Base-by-base conservation (phyloP, 2,797 vertebrate species). In the Valencia hispanica region DNA sequence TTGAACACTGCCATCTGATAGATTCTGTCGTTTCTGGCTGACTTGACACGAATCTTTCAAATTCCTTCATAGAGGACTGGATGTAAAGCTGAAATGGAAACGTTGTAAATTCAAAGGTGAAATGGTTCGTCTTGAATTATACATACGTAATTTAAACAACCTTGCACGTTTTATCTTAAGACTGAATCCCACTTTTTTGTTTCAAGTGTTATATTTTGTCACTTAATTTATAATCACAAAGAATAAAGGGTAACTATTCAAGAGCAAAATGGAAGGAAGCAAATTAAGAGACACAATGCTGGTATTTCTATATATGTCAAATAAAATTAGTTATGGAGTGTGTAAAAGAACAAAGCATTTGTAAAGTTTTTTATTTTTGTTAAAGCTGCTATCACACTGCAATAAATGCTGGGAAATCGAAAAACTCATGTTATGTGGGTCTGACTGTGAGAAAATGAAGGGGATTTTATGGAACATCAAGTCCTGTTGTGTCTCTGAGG, bases 1-100 rank as follows among this genome's bases (percentile, higher is more conserved):
- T 84, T 79, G 79, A 79, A 81, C 69, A 30, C 36, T 80, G 75
- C 81, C 79, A 73, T 32, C 11, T 70, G 82, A 65, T 74, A 45
- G 39, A 51, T 27, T 78, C 76, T 72, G 63, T 27, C 10, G 5
- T 59, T 84, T 74, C 41, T 39, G 71, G 36, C 73, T 3, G 47
- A 34, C 5, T n/a, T 84, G 78, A 84, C 75, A 76, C 74, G 74
- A 85, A 82, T 84, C 68, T 82, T 73, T 43, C 30, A 82, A 61
- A 77, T 68, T 76, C 32, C 39, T 50, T 80, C 63, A 45, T 11
- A 47, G 47, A 72, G 61, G 14, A 36, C 55, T 32, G n/a, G 61
- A 65, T 20, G 70, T n/a, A 45, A 79, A 65, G 78, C 59, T 68
- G 48, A 73, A 51, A 76, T 74, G 36, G 68, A 81, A 73, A 79